Evolutionary conservation across 1,140 invertebrate species (phyloP).

Genomic region (Sitodiplosis mosellana): DNA sequence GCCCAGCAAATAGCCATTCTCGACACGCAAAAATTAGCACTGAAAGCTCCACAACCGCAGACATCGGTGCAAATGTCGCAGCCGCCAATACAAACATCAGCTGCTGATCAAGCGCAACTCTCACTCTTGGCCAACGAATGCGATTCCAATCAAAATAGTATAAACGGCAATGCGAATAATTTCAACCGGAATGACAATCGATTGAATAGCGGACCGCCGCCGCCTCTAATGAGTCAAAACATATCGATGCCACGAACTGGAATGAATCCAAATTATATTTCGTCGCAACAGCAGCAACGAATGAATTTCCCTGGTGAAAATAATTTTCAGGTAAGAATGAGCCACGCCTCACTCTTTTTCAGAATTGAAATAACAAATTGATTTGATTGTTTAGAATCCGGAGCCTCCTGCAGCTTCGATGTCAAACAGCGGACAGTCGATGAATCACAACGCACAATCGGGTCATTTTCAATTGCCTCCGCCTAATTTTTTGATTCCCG

Average conservation of each 20-base stretch:
- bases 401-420: slow-evolving; percentile 1
- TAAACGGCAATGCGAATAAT: background rate
- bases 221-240: slow-evolving; percentile 14
- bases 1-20: slow-evolving; percentile 70
- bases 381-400: slow-evolving; percentile 5
- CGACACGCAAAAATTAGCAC: slow-evolving; percentile 56
- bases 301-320: no score
- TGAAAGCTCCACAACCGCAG: slow-evolving; percentile 41
- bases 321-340: no score
- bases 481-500: slow-evolving; percentile 41
- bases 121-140: background rate
- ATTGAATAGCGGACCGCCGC: slow-evolving; percentile 5
- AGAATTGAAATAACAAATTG: no score
- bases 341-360: no score
- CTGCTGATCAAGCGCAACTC: background rate
- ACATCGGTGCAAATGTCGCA: background rate
- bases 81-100: background rate
- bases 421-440: background rate
- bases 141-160: background rate
- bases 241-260: slow-evolving; percentile 9
- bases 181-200: background rate
- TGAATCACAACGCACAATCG: background rate
- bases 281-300: no score
- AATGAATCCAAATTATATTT: no score
- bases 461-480: slow-evolving; percentile 16